Evolutionary conservation across 2,888 invertebrate genomes (phyloP).

Genomic region (Pristionchus mayeri): DNA sequence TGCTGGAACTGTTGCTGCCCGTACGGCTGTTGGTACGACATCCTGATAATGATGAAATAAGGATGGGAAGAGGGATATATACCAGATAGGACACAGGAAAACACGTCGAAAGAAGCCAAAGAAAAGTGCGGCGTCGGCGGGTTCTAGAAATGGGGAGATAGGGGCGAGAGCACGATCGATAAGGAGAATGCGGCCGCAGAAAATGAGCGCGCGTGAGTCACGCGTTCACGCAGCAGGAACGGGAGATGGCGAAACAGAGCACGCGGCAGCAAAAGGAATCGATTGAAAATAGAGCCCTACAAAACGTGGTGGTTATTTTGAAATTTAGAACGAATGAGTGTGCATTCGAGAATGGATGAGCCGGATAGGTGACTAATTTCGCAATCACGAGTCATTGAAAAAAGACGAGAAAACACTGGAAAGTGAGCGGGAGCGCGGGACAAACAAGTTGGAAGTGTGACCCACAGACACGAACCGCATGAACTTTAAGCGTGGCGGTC

Average conservation of each 20-base stretch:
- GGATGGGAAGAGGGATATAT: neutral
- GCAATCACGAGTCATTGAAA: neutral
- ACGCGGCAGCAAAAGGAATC: neutral
- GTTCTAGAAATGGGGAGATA: slow-evolving; percentile 11
- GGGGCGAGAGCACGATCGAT: slow-evolving; percentile 17
- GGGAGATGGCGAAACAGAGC: neutral
- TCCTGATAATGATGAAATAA: neutral
- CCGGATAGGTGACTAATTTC: neutral
- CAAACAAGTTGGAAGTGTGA: neutral
- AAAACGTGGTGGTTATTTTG: neutral
- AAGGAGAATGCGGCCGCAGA: neutral
- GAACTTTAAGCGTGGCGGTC: slow-evolving; percentile 17
- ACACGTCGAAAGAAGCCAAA: neutral
- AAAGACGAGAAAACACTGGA: neutral
- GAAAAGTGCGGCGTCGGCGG: neutral
- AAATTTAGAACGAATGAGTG: neutral
- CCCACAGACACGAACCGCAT: neutral
- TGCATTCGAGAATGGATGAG: neutral
- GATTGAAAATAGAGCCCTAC: neutral
- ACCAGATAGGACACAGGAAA: neutral
- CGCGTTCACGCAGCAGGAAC: neutral
- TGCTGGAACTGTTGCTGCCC: slow-evolving; percentile 53
- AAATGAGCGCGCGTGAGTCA: slow-evolving; percentile 36
- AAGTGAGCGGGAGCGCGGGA: neutral
- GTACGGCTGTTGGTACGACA: slow-evolving; percentile 45